Evolutionary conservation across 2,113 vertebrate genomes (phyloP), one percentile per base, ranked within the genome.

Genomic region (Grammomys surdaster): DNA sequence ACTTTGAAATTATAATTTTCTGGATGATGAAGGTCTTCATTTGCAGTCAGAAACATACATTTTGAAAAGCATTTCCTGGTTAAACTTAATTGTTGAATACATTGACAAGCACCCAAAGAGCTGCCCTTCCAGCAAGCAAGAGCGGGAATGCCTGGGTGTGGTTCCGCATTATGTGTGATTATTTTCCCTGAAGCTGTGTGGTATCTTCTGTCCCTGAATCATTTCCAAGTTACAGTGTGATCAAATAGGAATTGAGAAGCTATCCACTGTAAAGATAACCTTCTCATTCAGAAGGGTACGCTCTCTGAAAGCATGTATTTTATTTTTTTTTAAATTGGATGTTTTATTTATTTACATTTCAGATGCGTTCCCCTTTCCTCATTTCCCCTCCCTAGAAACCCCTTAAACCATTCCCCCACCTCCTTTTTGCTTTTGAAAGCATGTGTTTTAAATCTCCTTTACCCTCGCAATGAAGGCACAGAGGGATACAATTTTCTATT

Each of bases 1-100:
- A 77, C 88, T 94, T 77, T 92, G 51, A 94, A 94, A 77, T 43
- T 93, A 17, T 56, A 70, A 77, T 89, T 94, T 93, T 63, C 51
- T 28, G 76, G 86, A 95, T 85, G 63, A 77, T 46, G 91, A 92
- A 92, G 4, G 13, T 75, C 51, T 96, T 43, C 4, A 22, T 31
- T 67, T 85, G n/a, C 54, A 56, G 26, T 95, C 16, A 56, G 86
- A 67, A 93, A 65, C 40, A 16, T 54, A n/a, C 33, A 92, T 85
- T 94, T 85, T 65, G 81, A 85, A 91, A 96, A 33, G 17, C 26
- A 19, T 88, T 65, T 81, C 20, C 65, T 81, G 75, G 31, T 88
- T 88, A 75, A 91, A 84, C 19, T 80, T 85, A 6, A 95, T 90
- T 58, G 78, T 81, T 89, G 14, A 89, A 69, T 85, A 76, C 14